Evolutionary conservation across 2,113 vertebrate species (phyloP).

Genomic region (Leptobrachium leishanense): DNA sequence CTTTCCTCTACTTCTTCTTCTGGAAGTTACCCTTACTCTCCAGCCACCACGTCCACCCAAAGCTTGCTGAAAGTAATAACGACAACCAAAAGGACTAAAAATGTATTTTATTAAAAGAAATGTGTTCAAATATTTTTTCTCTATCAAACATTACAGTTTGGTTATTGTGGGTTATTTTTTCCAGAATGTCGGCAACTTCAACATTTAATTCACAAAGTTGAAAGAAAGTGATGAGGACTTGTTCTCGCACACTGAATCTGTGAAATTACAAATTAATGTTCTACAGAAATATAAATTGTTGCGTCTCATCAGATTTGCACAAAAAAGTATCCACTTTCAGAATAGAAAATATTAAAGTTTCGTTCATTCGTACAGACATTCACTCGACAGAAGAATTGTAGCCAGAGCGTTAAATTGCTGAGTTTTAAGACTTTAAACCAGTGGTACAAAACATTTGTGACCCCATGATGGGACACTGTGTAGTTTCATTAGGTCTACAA

Average conservation of each 20-base stretch:
- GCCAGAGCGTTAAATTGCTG: no score
- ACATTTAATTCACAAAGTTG: constrained; percentile 24
- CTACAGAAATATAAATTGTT: constrained; percentile 36
- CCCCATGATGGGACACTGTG: no score
- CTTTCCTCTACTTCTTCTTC: no score
- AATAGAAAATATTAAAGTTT: constrained; percentile 17
- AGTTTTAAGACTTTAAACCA: no score
- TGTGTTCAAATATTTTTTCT: constrained; percentile 32
- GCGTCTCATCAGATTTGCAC: constrained; percentile 7
- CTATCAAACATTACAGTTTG: constrained; percentile 44
- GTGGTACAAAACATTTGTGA: no score
- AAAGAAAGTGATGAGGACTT: not conserved
- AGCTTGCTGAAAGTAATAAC: not conserved
- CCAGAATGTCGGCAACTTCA: constrained; percentile 15
- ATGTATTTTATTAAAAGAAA: constrained; percentile 36
- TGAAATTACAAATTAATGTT: constrained; percentile 9
- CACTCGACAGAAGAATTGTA: no score
- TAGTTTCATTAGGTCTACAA: no score
- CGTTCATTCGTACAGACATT: no score
- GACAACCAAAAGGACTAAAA: constrained; percentile 18
- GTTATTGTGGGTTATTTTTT: not conserved
- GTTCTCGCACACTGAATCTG: not conserved
- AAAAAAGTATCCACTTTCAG: constrained; percentile 9
- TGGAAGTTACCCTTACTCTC: no score
- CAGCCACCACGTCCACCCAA: no score